Conservation (phyloP, 2,888 invertebrate genomes). For the Galerucella nymphaeae region DNA sequence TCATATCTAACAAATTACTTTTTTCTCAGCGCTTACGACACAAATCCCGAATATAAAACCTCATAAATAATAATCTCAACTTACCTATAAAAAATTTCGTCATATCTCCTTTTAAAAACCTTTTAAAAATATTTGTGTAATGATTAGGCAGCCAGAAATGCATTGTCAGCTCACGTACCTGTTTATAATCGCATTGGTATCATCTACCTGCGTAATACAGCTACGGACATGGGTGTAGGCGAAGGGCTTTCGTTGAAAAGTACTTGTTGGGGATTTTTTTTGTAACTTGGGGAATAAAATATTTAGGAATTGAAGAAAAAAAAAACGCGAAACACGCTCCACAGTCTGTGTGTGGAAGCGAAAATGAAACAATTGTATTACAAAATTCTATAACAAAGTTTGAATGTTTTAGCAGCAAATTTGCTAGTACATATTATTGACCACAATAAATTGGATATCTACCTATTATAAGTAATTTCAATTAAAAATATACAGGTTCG, state of each 20-base stretch:
- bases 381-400: no score
- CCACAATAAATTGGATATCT: no score
- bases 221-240: slow-evolving; percentile 25
- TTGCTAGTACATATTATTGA: no score
- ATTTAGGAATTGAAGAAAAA: no score
- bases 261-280: not conserved
- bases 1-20: not conserved
- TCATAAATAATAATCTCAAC: not conserved
- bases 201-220: slow-evolving; percentile 24
- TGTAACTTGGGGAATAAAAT: not conserved
- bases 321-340: no score
- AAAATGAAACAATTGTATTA: no score
- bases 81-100: not conserved
- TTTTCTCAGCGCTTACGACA: not conserved
- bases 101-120: slow-evolving; percentile 2
- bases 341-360: no score
- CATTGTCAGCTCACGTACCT: slow-evolving; percentile 16
- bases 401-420: no score
- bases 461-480: no score
- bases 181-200: slow-evolving; percentile 20
- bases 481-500: no score
- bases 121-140: slow-evolving; percentile 18
- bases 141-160: slow-evolving; percentile 28
- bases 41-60: not conserved
- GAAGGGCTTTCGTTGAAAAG: slow-evolving; percentile 2